Conservation (phyloP, 2,113 vertebrate genomes). For the Vanacampus margaritifer region DNA sequence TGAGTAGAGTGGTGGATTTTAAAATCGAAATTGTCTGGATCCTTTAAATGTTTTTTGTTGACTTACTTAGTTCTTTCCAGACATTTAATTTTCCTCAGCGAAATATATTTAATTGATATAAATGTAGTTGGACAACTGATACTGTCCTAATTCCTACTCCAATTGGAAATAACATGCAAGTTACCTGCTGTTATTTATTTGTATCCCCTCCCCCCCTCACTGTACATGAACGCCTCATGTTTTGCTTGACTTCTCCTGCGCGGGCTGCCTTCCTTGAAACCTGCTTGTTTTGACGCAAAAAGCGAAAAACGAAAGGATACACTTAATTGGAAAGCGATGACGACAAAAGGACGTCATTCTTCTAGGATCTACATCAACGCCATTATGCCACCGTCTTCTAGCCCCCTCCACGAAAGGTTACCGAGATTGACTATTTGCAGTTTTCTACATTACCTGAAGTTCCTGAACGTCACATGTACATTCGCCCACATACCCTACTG, state of each 20-base stretch:
- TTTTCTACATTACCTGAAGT: constrained; percentile 9
- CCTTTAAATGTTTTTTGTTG: no score
- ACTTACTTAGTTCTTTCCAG: no score
- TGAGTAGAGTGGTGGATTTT: no score
- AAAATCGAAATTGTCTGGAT: no score
- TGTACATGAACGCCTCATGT: background rate
- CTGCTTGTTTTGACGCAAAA: background rate
- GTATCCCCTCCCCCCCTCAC: background rate
- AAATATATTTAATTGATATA: no score
- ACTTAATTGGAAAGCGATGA: background rate
- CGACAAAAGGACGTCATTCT: background rate
- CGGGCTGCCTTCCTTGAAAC: background rate
- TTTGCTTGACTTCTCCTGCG: background rate
- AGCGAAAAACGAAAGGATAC: background rate
- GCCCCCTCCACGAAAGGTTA: background rate
- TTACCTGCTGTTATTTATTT: no score
- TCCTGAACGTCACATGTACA: constrained; percentile 9
- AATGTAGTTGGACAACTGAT: no score
- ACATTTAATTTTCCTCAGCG: no score
- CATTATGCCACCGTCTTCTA: background rate
- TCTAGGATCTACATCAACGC: background rate
- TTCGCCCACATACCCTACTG: accelerated
- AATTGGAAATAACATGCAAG: no score
- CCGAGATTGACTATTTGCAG: background rate
- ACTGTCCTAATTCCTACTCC: no score